Evolutionary conservation across 2,797 vertebrate genomes (phyloP).

Genomic region (Tokudaia muenninki): DNA sequence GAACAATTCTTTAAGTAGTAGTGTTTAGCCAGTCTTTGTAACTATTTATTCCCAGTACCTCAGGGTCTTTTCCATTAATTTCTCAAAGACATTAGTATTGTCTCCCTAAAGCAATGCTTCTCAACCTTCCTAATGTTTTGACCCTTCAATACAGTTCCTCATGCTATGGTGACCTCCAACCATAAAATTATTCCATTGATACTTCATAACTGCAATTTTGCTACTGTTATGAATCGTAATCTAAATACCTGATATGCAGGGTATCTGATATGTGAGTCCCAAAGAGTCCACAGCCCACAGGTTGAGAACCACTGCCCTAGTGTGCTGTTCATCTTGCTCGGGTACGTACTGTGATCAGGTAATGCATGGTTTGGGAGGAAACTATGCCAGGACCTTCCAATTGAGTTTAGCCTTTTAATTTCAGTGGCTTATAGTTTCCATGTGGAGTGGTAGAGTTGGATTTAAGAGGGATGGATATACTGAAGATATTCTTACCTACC

Average conservation of each 20-base stretch:
- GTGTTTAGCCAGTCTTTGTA: conserved; percentile 62
- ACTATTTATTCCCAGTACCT: conserved; percentile 32
- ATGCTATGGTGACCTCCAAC: neutral
- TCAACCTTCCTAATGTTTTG: neutral
- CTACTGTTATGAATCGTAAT: neutral
- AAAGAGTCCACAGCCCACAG: neutral
- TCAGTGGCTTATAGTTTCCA: neutral
- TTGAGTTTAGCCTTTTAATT: conserved; percentile 13
- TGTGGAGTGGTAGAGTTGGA: neutral
- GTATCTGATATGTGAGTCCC: neutral
- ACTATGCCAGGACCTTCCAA: neutral
- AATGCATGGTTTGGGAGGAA: conserved; percentile 56
- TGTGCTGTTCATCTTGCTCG: conserved; percentile 29
- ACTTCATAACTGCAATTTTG: neutral
- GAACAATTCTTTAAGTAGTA: conserved; percentile 66
- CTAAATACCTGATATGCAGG: neutral
- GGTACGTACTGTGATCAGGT: neutral
- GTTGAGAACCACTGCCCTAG: neutral
- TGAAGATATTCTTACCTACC: neutral
- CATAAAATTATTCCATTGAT: neutral
- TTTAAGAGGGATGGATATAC: neutral
- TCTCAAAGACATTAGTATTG: conserved; percentile 51
- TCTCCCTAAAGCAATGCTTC: conserved; percentile 3
- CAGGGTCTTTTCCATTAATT: conserved; percentile 61
- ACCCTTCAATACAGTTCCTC: neutral